Evolutionary conservation across 2,888 invertebrate genomes (phyloP).

Genomic region (Lasioglossum lativentre): DNA sequence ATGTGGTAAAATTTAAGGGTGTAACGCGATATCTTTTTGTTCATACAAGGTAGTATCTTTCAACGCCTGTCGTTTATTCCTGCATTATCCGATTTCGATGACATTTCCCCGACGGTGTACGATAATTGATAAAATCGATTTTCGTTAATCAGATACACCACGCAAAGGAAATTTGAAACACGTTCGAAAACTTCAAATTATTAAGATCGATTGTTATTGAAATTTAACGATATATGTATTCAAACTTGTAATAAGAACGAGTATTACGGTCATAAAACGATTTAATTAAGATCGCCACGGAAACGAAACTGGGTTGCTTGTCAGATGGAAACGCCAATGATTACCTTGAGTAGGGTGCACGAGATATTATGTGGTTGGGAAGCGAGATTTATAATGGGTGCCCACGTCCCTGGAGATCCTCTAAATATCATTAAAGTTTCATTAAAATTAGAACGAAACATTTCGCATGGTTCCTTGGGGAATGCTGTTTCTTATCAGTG

Average conservation of each 20-base stretch:
- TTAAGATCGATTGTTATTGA: not conserved
- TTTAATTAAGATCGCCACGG: conserved; percentile 21
- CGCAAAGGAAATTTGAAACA: not conserved
- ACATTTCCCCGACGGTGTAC: too few species aligned
- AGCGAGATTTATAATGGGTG: conserved; percentile 50
- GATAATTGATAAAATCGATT: too few species aligned
- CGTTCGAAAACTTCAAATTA: not conserved
- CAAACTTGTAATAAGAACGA: not conserved
- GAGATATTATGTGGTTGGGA: conserved; percentile 53
- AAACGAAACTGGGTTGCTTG: not conserved
- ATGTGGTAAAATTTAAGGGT: not conserved
- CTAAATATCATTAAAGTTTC: conserved; percentile 73
- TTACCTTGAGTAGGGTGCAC: conserved; percentile 42
- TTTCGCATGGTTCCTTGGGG: conserved; percentile 62
- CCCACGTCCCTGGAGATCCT: conserved; percentile 52
- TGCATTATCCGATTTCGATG: too few species aligned
- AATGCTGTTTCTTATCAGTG: conserved; percentile 71
- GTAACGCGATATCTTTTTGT: not conserved
- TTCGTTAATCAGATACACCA: not conserved
- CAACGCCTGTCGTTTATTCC: too few species aligned
- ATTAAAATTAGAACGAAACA: conserved; percentile 69
- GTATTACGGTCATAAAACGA: not conserved
- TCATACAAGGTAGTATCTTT: too few species aligned
- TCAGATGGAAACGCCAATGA: conserved; percentile 20
- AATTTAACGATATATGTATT: not conserved